Evolutionary conservation across 2,888 invertebrate genomes (phyloP).

Genomic region (Sesia apiformis): DNA sequence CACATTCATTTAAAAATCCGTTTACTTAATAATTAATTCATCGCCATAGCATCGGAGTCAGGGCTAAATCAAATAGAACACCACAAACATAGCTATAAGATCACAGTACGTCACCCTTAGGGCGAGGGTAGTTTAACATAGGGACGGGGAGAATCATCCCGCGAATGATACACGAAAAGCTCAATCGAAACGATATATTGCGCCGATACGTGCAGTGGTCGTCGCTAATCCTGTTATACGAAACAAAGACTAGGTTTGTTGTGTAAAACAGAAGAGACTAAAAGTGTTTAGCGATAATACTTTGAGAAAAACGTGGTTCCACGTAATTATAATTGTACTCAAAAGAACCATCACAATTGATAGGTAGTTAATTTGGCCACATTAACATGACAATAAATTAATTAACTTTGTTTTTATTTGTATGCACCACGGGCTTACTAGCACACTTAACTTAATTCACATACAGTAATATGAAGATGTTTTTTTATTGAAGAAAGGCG

Average conservation of each 20-base stretch:
- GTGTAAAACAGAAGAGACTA: not conserved
- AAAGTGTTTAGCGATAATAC: no score
- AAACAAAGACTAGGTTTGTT: slow-evolving; percentile 36
- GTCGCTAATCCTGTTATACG: slow-evolving; percentile 64
- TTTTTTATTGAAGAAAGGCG: no score
- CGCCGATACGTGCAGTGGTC: slow-evolving; percentile 45
- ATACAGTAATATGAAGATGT: no score
- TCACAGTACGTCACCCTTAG: slow-evolving; percentile 23
- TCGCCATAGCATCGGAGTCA: not conserved
- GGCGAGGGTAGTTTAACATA: slow-evolving; percentile 1
- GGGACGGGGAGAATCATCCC: slow-evolving; percentile 37
- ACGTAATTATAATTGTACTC: no score
- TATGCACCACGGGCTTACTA: no score
- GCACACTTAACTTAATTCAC: no score
- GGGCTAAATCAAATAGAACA: slow-evolving; percentile 3
- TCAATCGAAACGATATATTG: slow-evolving; percentile 69
- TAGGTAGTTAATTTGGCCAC: no score
- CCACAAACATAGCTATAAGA: slow-evolving; percentile 14
- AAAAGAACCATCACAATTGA: no score
- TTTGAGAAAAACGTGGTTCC: no score
- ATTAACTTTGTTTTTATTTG: no score
- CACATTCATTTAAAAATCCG: no score
- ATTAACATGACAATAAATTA: no score
- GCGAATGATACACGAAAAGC: slow-evolving; percentile 67
- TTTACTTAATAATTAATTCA: not conserved